Evolutionary conservation across 30 jellyfish, hydroid and myxozoan genomes (phyloP), one percentile per base, ranked within the genome.

Genomic region (Sanderia malayensis): DNA sequence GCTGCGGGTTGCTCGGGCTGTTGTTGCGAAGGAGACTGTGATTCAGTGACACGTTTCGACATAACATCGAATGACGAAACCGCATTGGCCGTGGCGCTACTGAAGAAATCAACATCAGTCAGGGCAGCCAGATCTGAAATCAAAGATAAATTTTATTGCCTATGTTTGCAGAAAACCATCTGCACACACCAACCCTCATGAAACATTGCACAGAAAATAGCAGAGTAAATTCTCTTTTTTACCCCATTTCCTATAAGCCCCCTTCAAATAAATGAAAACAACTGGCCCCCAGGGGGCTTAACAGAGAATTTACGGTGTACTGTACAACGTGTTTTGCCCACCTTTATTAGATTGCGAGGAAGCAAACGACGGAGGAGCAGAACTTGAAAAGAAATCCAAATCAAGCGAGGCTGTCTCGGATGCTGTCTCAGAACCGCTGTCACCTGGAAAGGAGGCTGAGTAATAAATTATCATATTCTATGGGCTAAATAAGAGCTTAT

Each of bases 361-460:
- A 15, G 70, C n/a, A 71, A 27, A 23, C 7, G 93, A 61, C 15
- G 87, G 31, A 13, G 41, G 31, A 32, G 77, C 78, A n/a, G n/a
- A n/a, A 28, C 94, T 80, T 13, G 89, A 76, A 79, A 89, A 89
- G 86, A 89, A 89, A n/a, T 89, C 97, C 78, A 89, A 74, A 46
- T 89, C 97, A 13, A 89, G 52, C 4, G 97, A 89, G 27, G 95
- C 84, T 0, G 97, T 89, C 46, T 89, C 97, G 1, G 97, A 89
- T 9, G 97, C 70, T 23, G 97, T 60, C 15, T 77, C 97, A 1
- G 97, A 89, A 25, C 87, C 95, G 31, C 90, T 75, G 46, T 89
- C 97, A 47, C 89, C 89, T 78, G n/a, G 24, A 44, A 60, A 20
- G 13, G n/a, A n/a, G n/a, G n/a, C n/a, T n/a, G n/a, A n/a, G n/a